Conservation (phyloP, 2,888 invertebrate species). For the Exocentrus adspersus region DNA sequence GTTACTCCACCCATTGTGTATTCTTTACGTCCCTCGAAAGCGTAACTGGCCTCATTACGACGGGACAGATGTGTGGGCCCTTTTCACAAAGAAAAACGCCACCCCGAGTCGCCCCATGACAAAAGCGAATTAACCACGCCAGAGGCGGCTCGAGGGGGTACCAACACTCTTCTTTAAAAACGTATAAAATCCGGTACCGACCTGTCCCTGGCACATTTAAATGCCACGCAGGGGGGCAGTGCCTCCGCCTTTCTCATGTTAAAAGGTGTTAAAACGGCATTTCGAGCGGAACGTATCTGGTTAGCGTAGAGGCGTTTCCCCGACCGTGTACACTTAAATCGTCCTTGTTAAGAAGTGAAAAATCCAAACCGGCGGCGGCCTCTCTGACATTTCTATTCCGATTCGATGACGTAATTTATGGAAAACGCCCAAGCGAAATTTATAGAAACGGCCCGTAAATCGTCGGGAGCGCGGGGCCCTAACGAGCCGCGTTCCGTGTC, state of each 20-base stretch:
- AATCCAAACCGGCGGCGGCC: constrained; percentile 11
- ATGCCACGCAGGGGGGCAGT: neutral
- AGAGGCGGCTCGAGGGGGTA: constrained; percentile 13
- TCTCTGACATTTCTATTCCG: constrained; percentile 18
- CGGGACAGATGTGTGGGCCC: constrained; percentile 39
- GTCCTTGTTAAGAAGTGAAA: constrained; percentile 18
- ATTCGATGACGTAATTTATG: constrained; percentile 18
- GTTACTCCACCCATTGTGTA: constrained; percentile 36
- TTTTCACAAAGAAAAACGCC: constrained; percentile 38
- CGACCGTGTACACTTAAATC: constrained; percentile 12
- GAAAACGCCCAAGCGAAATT: constrained; percentile 22
- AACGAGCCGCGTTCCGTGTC: constrained; percentile 17
- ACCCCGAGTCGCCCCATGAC: constrained; percentile 15
- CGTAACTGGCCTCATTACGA: constrained; percentile 42
- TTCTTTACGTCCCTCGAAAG: constrained; percentile 39
- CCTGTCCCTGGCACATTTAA: no score
- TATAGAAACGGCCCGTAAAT: constrained; percentile 24
- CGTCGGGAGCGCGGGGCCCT: constrained; percentile 5
- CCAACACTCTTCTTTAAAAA: no score
- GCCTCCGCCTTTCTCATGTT: constrained; percentile 9
- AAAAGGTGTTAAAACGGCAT: constrained; percentile 16
- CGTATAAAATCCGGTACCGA: no score
- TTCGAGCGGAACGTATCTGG: constrained; percentile 7
- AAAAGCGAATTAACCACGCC: constrained; percentile 37
- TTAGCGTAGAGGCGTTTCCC: constrained; percentile 1